A percentile compares a stretch with the other conserved stretches of the same genome.
These are phyloP conservation scores for Nasonovia ribisnigri DNA, from an alignment of 2,888 invertebrate genomes.

Conservation along the genomic window DNA sequence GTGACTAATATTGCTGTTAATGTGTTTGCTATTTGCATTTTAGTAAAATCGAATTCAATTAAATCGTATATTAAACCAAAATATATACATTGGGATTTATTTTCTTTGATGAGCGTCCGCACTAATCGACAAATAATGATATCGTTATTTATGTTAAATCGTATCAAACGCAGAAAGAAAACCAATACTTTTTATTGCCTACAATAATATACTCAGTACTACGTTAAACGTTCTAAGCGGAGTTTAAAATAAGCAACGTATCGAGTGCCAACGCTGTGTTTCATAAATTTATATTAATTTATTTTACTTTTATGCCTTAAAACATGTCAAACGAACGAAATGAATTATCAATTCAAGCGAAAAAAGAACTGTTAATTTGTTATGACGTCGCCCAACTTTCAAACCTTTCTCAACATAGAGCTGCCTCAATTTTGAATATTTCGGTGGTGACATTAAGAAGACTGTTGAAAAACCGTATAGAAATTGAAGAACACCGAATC, in stretches of 20 bases:
- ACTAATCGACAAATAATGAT: slow-evolving; percentile 11
- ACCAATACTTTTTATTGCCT: background rate
- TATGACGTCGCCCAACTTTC: slow-evolving; percentile 21
- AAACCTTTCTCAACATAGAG: slow-evolving; percentile 1
- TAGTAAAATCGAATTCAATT: background rate
- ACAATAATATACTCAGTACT: background rate
- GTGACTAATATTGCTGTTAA: background rate
- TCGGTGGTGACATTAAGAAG: background rate
- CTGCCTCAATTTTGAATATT: slow-evolving; percentile 7
- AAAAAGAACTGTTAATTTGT: slow-evolving; percentile 21
- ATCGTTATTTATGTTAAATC: background rate
- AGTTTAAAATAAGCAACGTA: background rate
- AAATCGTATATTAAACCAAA: background rate
- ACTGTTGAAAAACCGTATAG: background rate
- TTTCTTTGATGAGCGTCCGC: background rate
- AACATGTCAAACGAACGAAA: background rate
- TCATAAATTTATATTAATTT: background rate
- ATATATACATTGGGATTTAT: background rate
- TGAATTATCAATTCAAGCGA: background rate
- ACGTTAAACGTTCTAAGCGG: background rate
- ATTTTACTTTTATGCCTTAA: background rate
- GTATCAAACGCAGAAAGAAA: background rate
- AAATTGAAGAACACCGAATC: background rate
- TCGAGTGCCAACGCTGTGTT: background rate
- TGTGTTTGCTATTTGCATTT: background rate